These are phyloP conservation scores for Periparus ater DNA, from an alignment of 2,797 vertebrate genomes.

Conservation along the genomic window DNA sequence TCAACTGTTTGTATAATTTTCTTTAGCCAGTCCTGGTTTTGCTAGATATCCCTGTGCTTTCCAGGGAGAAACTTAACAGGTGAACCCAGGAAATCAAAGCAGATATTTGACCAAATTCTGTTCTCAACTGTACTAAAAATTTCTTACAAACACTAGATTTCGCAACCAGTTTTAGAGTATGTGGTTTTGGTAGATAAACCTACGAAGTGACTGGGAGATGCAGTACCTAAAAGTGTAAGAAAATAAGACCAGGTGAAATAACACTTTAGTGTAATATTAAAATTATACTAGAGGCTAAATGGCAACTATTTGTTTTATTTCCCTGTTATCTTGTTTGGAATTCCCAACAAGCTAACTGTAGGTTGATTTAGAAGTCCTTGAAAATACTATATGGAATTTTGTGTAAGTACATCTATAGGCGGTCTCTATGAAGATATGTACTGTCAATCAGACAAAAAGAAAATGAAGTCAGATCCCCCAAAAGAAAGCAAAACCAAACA, in stretches of 20 bases:
- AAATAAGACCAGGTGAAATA: neutral
- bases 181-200: neutral
- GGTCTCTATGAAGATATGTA: neutral
- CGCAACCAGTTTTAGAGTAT: neutral
- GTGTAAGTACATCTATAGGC: neutral
- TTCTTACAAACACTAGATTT: neutral
- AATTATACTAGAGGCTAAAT: neutral
- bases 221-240: neutral
- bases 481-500: neutral
- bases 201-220: neutral
- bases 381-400: neutral
- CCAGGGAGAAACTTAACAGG: neutral
- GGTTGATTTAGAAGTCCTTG: neutral
- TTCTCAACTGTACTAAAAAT: neutral
- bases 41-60: neutral
- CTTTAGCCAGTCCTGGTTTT: neutral
- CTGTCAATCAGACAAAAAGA: neutral
- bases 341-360: neutral
- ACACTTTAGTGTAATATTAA: neutral
- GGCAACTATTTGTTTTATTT: neutral
- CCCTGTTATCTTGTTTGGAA: neutral
- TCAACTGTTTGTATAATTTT: neutral
- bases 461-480: neutral
- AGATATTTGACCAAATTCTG: neutral
- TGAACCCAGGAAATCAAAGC: slow-evolving; percentile 6